Evolutionary conservation across 2,113 vertebrate genomes (phyloP), one percentile per base, ranked within the genome.

Genomic region (Drymodes brunneopygia): DNA sequence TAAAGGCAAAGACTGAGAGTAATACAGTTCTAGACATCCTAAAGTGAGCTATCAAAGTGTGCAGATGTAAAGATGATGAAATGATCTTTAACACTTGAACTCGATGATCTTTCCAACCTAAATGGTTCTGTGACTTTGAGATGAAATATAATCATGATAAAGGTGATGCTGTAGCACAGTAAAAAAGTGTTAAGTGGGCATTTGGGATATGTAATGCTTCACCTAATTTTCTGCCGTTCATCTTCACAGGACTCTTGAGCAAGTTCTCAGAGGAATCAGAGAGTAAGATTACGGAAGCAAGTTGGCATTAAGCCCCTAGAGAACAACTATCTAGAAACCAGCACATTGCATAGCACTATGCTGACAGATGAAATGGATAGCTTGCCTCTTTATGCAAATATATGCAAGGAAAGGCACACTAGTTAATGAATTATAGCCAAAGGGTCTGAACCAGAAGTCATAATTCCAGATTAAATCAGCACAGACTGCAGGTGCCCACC

Each of bases 341-440:
- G 45, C 31, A 56, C 25, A 90, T 10, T 71, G 71, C 67, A 88
- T 3, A 73, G 45, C 42, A 65, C 18, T 40, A 22, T n/a, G 62
- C 72, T 84, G 85, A 73, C 85, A 90, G 95, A 88, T 22, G 0
- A 96, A 85, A 86, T 29, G 16, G 60, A 87, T 14, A 92, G 36
- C 67, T 83, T 86, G 72, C 51, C 72, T 83, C 93, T 92, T 90
- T 58, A 94, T 90, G 92, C 65, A 94, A 94, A 96, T 71, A 44
- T 60, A 93, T 81, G 67, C 88, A 84, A 78, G 48, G 57, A 95
- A 97, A 84, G 25, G 60, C 78, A 70, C 47, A 36, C 62, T 36
- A 51, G 79, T 90, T 86, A 95, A 92, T 86, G 44, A 96, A 88
- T 60, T 77, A 45, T 58, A 92, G 82, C 72, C 90, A 90, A 35